Base-by-base conservation (phyloP, 2,113 vertebrate species). In the Cyanoramphus novaezelandiae region DNA sequence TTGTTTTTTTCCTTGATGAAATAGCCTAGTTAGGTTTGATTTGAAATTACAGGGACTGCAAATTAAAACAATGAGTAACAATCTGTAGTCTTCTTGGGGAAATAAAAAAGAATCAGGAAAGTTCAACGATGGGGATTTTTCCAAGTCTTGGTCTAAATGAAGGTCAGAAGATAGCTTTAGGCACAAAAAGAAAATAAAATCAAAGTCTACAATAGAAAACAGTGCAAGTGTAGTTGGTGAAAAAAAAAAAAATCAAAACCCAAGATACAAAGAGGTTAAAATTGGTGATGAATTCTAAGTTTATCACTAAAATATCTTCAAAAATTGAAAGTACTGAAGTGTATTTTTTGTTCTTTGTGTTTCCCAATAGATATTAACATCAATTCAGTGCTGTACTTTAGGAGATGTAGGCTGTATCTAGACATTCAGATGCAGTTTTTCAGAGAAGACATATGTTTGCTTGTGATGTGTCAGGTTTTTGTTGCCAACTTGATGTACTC, bases 21-120 rank as follows among this genome's bases (percentile, higher is more conserved):
- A 68, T 69, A 64, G 35, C 87, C 81, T 93, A 31, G 71, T 93
- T 97, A 95, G 86, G 49, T 78, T 97, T 96, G 85, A 93, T 94
- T 85, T 88, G 95, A 93, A 96, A 95, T 97, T 93, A 90, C 12
- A 91, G 72, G 86, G 94, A 95, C 92, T 88, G 65, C 90, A 96
- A 91, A 97, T 96, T 93, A 94, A 94, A 96, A 64, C 88, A 90
- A 94, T 52, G 87, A 96, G 57, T 93, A 95, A 80, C 20, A 28
- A 76, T 64, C 64, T 81, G 43, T 11, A n/a, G 43, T 41, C 35
- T 68, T 64, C 63, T 41, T 13, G 5, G 18, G 76, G 18, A 85
- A 87, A 86, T 24, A 3, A 9, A 18, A 64, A 64, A 39, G 27
- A 52, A 76, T 89, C 24, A 50, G 76, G 37, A 11, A 87, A 67